phyloP scores from a whole-genome alignment of 2,797 vertebrate genomes.

The Ceryle rudis region DNA sequence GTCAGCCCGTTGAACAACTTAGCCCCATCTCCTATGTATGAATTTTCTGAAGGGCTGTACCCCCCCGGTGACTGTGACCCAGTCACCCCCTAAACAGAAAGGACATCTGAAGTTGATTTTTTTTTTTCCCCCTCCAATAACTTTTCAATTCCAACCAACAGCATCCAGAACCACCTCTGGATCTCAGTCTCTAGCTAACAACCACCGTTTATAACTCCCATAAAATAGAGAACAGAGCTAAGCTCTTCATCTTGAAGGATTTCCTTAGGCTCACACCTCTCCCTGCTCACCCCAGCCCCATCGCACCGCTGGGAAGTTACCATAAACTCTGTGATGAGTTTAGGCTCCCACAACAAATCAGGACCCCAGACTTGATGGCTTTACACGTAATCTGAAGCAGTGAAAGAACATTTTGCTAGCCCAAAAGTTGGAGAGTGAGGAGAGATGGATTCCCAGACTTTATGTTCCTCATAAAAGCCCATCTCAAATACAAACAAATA shows the following conservation, averaged over 20 bases:
- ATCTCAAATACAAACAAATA: background rate
- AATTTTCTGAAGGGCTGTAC: background rate
- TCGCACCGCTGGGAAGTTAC: rapidly evolving
- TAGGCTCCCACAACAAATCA: background rate
- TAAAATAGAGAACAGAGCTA: background rate
- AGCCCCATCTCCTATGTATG: background rate
- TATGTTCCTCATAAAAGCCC: background rate
- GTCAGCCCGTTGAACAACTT: background rate
- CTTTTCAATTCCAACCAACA: background rate
- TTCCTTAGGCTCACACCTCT: background rate
- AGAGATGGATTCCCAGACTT: background rate
- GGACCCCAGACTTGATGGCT: background rate
- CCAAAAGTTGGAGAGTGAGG: background rate
- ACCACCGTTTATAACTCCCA: background rate
- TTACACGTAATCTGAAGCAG: background rate
- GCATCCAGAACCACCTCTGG: background rate
- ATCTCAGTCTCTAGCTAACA: background rate
- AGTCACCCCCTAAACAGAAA: background rate
- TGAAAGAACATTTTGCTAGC: background rate
- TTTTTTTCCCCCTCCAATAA: background rate
- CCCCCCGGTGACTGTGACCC: rapidly evolving
- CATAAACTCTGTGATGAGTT: background rate
- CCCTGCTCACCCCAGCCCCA: rapidly evolving
- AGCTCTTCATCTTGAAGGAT: background rate
- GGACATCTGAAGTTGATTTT: background rate